phyloP scores from a whole-genome alignment of 30 jellyfish, hydroid and myxozoan genomes.

The Pseudorhiza aurosa region DNA sequence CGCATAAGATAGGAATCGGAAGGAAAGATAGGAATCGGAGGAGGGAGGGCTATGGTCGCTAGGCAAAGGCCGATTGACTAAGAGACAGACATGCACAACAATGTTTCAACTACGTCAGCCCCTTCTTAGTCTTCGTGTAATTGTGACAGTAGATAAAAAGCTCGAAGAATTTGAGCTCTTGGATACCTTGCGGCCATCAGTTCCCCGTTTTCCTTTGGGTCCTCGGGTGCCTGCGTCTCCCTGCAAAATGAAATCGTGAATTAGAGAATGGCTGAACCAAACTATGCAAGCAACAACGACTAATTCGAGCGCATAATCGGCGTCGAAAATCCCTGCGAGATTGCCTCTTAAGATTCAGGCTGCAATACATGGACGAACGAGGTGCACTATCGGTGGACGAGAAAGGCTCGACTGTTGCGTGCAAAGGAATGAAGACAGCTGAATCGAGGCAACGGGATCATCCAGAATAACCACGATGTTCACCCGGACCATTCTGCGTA shows the following conservation, averaged over 20 bases:
- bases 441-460: neutral
- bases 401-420: neutral
- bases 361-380: no score
- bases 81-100: no score
- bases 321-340: neutral
- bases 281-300: neutral
- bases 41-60: no score
- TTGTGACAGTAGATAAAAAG: no score
- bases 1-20: no score
- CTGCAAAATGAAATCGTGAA: neutral
- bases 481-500: neutral
- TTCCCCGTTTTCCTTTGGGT: slow-evolving; percentile 51
- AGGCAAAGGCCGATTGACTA: no score
- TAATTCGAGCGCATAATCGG: neutral
- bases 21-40: no score
- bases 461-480: neutral
- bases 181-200: slow-evolving; percentile 30
- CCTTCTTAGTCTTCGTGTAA: no score
- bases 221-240: slow-evolving; percentile 65
- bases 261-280: neutral
- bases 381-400: neutral
- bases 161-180: no score
- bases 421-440: neutral
- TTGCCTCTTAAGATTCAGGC: no score
- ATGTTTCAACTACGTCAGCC: no score